Conservation (phyloP, 2,797 vertebrate species). For the Neopelma chrysocephalum region DNA sequence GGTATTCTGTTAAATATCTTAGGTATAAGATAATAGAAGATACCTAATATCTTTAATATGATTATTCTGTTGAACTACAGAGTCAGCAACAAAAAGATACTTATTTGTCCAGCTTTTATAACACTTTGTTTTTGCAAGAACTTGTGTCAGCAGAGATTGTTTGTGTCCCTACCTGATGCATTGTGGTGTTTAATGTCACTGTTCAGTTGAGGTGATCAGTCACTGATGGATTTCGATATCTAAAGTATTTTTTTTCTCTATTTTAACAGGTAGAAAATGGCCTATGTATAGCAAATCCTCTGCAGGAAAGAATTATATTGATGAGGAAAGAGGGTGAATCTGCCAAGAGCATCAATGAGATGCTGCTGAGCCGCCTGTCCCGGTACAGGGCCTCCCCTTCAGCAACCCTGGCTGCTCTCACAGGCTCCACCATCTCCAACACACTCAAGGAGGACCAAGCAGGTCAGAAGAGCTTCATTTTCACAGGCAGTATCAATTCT, state of each 20-base stretch:
- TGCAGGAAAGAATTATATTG: constrained; percentile 94
- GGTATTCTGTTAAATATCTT: background rate
- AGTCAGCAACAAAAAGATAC: background rate
- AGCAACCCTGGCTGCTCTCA: constrained; percentile 94
- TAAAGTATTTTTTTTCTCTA: background rate
- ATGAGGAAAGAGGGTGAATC: constrained; percentile 97
- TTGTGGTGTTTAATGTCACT: background rate
- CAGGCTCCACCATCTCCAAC: constrained; percentile 96
- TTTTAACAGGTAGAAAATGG: constrained; percentile 86
- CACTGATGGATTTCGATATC: background rate
- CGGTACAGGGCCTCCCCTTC: constrained; percentile 96
- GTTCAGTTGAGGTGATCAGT: background rate
- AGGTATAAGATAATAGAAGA: background rate
- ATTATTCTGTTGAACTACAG: background rate
- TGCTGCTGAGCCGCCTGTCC: constrained; percentile 95
- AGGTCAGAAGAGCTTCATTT: constrained; percentile 75
- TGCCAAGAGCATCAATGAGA: constrained; percentile 98
- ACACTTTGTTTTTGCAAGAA: background rate
- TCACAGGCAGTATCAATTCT: background rate
- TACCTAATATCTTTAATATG: background rate
- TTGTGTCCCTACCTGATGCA: background rate
- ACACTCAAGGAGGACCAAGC: constrained; percentile 97
- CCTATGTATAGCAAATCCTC: constrained; percentile 83
- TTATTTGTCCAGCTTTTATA: background rate
- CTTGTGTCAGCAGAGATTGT: background rate